Base-by-base conservation (phyloP, 2,888 invertebrate species). In the Allygus modestus region DNA sequence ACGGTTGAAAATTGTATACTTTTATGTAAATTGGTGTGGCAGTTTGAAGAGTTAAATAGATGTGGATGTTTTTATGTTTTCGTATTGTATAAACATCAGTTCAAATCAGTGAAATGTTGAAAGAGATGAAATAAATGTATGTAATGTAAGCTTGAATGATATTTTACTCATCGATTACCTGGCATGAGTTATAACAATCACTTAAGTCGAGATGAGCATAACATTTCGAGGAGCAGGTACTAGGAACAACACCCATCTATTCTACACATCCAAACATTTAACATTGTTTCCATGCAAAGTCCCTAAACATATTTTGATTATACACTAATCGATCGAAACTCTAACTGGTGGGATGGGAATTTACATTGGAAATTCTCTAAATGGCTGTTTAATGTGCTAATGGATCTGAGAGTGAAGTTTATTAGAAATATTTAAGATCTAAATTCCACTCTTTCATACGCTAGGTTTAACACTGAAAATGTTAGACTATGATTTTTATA, bases 101-200 rank as follows among this genome's bases (percentile, higher is more conserved):
- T 77, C 77, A 77, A 77, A 77, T 51, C 77, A 51, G 54, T 77
- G 77, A 77, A 77, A 77, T 77, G 77, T 23, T 77, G 77, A 77
- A 77, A 77, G 46, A 51, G 46, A 51, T 77, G 46, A 77, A 77
- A 77, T 28, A 46, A 77, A 77, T 77, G 33, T 28, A 51, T 73
- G 46, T 43, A 73, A 73, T 73, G 73, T 23, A 58, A 58, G 23
- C 23, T 58, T 58, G 58, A 58, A 58, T 58, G 58, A 58, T 12
- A 69, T 69, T 12, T 33, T 28, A 69, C 31, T 69, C 31, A 31
- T 33, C 28, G 61, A 37, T 31, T 28, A 33, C 5, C 37, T 69
- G 69, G 61, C 26, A 28, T 61, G 46, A 7, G 1, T 46, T 17
- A 17, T 46, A 46, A 61, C 61, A 28, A 23, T 61, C 61, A 20